Evolutionary conservation across 1,140 invertebrate genomes (phyloP), one percentile per base, ranked within the genome.

Genomic region (Eulimnadia texana): DNA sequence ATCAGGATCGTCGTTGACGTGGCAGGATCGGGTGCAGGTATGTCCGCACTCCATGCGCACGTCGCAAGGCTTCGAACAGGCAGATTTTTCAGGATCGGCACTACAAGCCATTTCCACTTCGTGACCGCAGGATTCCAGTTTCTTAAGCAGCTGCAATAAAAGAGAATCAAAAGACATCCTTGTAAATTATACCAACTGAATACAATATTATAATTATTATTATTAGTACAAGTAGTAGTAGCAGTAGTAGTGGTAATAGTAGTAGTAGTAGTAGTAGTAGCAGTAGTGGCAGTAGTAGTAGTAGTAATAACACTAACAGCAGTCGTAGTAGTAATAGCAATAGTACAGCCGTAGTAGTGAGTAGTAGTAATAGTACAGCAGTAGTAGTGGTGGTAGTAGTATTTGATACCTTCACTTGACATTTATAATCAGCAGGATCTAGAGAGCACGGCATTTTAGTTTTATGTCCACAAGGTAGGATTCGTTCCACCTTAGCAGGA

Each of bases 391-490:
- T n/a, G n/a, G n/a, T n/a, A n/a, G n/a, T n/a, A n/a, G n/a, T n/a
- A n/a, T n/a, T n/a, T 16, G 33, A 16, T 42, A 42, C 33, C 33
- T 42, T 42, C 16, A 9, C 22, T 23, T 47, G 25, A 19, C 60
- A 57, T 33, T 57, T 57, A 27, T 53, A 53, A 6, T 6, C 19
- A 53, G 19, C 6, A 10, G 51, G 51, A 24, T 53, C 51, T 19
- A 53, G 6, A 6, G 19, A 24, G 51, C 51, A 53, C 19, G 3
- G 3, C 6, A 53, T 19, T 19, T 9, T 53, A 6, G 51, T 19
- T 9, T 6, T 53, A 25, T 81, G 79, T 1, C 71, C 72, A 68
- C 79, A 80, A 2, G 68, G 69, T 24, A 81, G 68, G 3, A 47
- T 63, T 59, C 73, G 72, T 16, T 63, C 25, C 3, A 80, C 69